A percentile compares a stretch with the other conserved stretches of the same genome.
Evolutionary conservation across 2,113 vertebrate species (phyloP).

Genomic region (Arvicanthis niloticus): DNA sequence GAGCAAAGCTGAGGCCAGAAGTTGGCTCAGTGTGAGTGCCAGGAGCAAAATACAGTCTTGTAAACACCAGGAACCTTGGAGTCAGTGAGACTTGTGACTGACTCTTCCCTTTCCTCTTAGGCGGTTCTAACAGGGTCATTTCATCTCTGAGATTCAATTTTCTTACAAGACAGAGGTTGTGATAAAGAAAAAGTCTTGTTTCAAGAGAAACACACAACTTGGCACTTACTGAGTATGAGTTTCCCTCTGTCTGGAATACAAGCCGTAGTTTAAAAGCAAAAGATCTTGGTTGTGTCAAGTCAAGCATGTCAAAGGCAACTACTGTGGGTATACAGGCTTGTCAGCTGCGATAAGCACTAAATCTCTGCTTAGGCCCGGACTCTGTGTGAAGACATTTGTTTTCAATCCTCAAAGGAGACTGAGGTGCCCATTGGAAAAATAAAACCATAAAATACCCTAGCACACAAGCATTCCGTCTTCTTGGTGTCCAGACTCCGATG

Average conservation of each 20-base stretch:
- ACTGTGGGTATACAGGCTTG: neutral
- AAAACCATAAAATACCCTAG: neutral
- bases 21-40: rapidly evolving
- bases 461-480: neutral
- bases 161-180: neutral
- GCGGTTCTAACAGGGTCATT: neutral
- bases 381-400: neutral
- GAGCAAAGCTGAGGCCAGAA: neutral
- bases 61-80: neutral
- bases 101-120: neutral
- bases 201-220: neutral
- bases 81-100: neutral
- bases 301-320: neutral
- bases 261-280: neutral
- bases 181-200: neutral
- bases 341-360: neutral
- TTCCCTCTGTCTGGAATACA: neutral
- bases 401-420: neutral
- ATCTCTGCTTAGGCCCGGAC: neutral
- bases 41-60: neutral
- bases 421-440: neutral
- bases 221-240: neutral
- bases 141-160: neutral
- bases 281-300: neutral
- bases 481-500: neutral